Evolutionary conservation across 2,113 vertebrate genomes (phyloP).

Genomic region (Chrysochloris asiatica): DNA sequence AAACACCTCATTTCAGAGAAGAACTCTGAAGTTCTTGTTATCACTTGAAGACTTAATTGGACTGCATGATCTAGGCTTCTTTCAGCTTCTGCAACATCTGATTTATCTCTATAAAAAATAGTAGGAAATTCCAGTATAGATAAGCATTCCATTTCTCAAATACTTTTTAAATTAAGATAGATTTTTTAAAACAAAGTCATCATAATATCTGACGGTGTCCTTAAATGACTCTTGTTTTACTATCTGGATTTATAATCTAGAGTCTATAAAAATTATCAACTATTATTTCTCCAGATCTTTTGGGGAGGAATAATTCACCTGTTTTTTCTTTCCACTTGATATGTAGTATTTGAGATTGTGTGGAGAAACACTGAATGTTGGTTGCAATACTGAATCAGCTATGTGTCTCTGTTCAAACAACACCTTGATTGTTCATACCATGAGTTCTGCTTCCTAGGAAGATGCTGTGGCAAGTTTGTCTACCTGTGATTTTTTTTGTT

Average conservation of each 20-base stretch:
- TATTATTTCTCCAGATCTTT: constrained; percentile 30
- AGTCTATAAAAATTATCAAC: not conserved
- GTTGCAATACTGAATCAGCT: not conserved
- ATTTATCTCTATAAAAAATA: constrained; percentile 18
- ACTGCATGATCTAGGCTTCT: constrained; percentile 42
- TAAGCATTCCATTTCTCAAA: not conserved
- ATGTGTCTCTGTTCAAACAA: not conserved
- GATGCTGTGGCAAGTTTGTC: not conserved
- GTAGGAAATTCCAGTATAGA: not conserved
- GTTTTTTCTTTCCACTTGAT: constrained; percentile 25
- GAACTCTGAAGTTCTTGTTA: constrained; percentile 38
- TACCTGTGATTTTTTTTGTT: constrained; percentile 9
- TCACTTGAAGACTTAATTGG: constrained; percentile 28
- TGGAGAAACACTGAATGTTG: not conserved
- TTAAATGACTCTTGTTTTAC: constrained; percentile 41
- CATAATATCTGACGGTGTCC: constrained; percentile 7
- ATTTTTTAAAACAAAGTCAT: constrained; percentile 40
- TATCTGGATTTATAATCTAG: constrained; percentile 39
- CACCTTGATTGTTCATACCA: not conserved
- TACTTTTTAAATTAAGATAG: constrained; percentile 36
- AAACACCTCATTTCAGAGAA: constrained; percentile 37
- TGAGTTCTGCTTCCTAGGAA: not conserved
- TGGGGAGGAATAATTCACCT: constrained; percentile 32
- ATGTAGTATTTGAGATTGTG: not conserved
- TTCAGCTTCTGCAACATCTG: constrained; percentile 45